Conservation (phyloP, 2,113 vertebrate genomes). For the Bothrops jararaca region DNA sequence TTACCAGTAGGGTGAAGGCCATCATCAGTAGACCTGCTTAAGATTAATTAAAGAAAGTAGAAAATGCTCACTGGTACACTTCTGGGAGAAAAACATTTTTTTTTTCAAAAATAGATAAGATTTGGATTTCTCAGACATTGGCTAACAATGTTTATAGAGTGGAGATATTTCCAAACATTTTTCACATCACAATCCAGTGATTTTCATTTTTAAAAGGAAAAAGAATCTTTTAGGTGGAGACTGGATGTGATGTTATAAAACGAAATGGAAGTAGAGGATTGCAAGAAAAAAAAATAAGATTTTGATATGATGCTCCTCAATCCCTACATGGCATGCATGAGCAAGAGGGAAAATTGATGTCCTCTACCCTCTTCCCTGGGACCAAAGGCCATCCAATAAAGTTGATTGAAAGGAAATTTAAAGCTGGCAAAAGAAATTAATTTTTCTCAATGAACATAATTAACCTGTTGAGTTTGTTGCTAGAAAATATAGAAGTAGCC, state of each 20-base stretch:
- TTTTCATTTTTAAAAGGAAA: not conserved
- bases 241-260: not conserved
- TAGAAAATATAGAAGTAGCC: not conserved
- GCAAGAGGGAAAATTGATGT: not conserved
- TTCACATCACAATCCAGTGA: not conserved
- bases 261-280: not conserved
- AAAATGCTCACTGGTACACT: conserved; percentile 37
- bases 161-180: not conserved
- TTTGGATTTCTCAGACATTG: not conserved
- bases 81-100: not conserved
- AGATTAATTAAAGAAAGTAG: conserved; percentile 36
- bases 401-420: not conserved
- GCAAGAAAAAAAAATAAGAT: not conserved
- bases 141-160: not conserved
- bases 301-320: not conserved
- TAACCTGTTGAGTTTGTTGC: not conserved
- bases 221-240: not conserved
- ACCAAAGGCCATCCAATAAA: not conserved
- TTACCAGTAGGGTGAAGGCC: conserved; percentile 56
- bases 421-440: not conserved
- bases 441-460: not conserved
- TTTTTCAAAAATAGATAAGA: not conserved
- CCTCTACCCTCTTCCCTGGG: too few species aligned
- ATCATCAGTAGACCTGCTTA: conserved; percentile 43
- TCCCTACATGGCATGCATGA: not conserved